These are phyloP conservation scores for Panurus biarmicus DNA, from an alignment of 2,113 vertebrate species.

Conservation along the genomic window DNA sequence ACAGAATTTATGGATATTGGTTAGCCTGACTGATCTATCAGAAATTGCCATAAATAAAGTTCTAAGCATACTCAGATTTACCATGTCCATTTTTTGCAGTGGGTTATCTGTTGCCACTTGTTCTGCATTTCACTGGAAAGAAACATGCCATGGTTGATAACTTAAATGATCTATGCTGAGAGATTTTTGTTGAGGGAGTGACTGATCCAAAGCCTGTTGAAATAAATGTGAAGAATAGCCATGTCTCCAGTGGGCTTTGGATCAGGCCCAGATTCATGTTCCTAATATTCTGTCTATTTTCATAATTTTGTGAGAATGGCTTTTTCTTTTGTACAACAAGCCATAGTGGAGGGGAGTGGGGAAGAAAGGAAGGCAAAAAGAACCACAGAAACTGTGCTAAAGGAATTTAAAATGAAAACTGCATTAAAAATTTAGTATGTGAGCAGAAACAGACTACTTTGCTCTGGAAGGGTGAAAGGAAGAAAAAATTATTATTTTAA, in stretches of 20 bases:
- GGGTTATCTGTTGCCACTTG: not conserved
- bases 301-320: not conserved
- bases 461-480: slow-evolving; percentile 8
- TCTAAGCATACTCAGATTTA: not conserved
- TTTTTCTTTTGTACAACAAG: slow-evolving; percentile 6
- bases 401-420: slow-evolving; percentile 58
- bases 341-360: not conserved
- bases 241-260: slow-evolving; percentile 1
- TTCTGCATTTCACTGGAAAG: not conserved
- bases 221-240: not conserved
- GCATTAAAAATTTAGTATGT: slow-evolving; percentile 58
- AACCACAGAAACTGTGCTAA: slow-evolving; percentile 18
- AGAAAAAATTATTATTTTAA: slow-evolving; percentile 52
- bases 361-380: not conserved
- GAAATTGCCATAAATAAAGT: not conserved
- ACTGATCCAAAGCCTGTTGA: not conserved
- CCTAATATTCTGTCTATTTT: not conserved
- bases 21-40: not conserved
- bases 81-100: not conserved
- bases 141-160: not conserved
- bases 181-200: not conserved
- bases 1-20: not conserved
- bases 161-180: not conserved
- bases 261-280: not conserved
- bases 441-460: slow-evolving; percentile 26